Base-by-base conservation (phyloP, 2,888 invertebrate genomes). In the Drosophila phalerata region DNA sequence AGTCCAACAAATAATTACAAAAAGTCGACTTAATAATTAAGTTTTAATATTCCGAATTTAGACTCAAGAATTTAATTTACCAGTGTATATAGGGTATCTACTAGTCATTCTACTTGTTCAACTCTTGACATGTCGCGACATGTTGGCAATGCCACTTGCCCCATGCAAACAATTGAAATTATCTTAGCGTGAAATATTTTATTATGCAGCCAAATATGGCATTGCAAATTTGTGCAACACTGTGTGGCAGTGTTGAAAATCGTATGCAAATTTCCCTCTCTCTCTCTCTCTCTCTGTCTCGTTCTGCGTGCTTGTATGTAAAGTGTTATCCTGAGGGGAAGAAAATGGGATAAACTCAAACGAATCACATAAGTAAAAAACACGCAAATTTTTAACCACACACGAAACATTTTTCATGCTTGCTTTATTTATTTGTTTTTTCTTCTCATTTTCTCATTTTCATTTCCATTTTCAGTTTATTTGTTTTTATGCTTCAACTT, bases 391-490 rank as follows among this genome's bases (percentile, higher is more conserved):
- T 53, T 77, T 52, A 63, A 61, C 60, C 81, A 66, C 77, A 77
- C 77, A 77, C 81, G 81, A 52, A 77, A 60, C 81, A 80, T 71
- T 77, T 80, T 63, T 71, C 77, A 77, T 63, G 72, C 81, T 60
- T 66, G 65, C 28, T 60, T 80, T 76, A 70, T 76, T 77, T 77
- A 70, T 77, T 77, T 80, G 77, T 66, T 63, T 69, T 61, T 57
- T 32, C 22, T 73, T 73, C 60, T 71, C 22, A 45, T 53, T 57
- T 52, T 28, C 34, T 37, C n/a, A 42, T 28, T 58, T 58, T 48
- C 17, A 28, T 48, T 38, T 9, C 19, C 17, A 62, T 73, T 75
- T 73, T 55, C 58, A 45, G 42, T 25, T 22, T 60, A 52, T 22
- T 51, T 66, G 22, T 48, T 51, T 38, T 64, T 58, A 60, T 66